Base-by-base conservation (phyloP, 2,797 vertebrate genomes). In the Cyclopterus lumpus region DNA sequence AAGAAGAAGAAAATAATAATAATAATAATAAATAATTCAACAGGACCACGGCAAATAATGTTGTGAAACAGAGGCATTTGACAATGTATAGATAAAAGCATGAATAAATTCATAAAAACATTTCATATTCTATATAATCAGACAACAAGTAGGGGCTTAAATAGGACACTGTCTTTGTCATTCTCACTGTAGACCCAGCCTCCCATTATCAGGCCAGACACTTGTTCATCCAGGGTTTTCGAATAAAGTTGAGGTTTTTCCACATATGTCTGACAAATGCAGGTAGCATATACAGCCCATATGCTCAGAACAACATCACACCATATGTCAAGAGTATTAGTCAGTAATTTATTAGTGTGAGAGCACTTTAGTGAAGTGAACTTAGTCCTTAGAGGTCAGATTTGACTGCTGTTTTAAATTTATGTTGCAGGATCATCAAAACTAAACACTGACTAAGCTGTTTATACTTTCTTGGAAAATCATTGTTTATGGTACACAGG, bases 401-500 rank as follows among this genome's bases (percentile, higher is more conserved):
- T 24, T 40, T 7, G 14, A 15, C 48, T 62, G 48, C 2, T 18
- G 3, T 49, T 71, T 58, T 11, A 22, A 3, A 38, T 34, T 10
- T 34, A 14, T 24, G 36, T 15, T 3, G 11, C 9, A 18, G 16
- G n/a, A 24, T 44, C 48, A 57, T 46, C 8, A 20, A 53, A 71
- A 40, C 44, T 24, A 75, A 67, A 71, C 67, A 59, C 16, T 6
- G 48, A 5, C 32, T 63, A 3, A 80, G 53, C 24, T 69, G 60
- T 70, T 70, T 61, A 70, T 15, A 48, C 32, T 59, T 10, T 44
- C 42, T 59, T 24, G 59, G 11, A 36, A 69, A 71, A 61, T 44
- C 15, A 61, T 28, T 32, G 49, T 63, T 57, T 51, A 58, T 38
- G 32, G 42, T 65, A 59, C 3, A 46, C n/a, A 12, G 18, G 51